Base-by-base conservation (phyloP, 2,113 vertebrate genomes). In the Zonotrichia leucophrys region DNA sequence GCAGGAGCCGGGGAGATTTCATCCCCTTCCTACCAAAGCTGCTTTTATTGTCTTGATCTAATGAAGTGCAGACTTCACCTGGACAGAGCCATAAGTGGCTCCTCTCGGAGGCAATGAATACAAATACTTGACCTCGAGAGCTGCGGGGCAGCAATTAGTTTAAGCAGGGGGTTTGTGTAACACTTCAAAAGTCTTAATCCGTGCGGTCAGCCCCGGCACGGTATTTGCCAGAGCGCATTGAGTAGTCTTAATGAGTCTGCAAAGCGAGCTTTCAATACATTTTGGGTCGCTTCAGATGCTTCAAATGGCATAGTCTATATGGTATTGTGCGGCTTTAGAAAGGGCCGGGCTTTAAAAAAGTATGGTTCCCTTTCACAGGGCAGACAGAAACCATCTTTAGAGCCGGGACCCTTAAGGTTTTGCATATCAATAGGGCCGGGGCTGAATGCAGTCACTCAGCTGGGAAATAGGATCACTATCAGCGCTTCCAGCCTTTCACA, bases 381-480 rank as follows among this genome's bases (percentile, higher is more conserved):
- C 95, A 95, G 97, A 98, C 98, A 98, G 97, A 98, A 95, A 95
- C 97, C 91, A 95, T 94, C 97, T 97, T 97, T 97, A 96, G 97
- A 97, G 97, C 88, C 87, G 78, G 96, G 95, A 93, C 97, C 96
- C 95, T 70, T 4, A 79, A 82, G 77, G 95, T 93, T 98, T 99
- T 98, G 98, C 98, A 99, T 99, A 98, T 99, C 98, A 98, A 98
- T 98, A 96, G 37, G 89, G 96, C 97, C 94, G 92, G 84, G 95
- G 96, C 89, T 98, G 98, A 99, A 98, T 98, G 98, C 96, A 94
- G 94, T 95, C 98, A 98, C 98, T 98, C 98, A 98, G 97, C 98
- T 98, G 98, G 96, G 98, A 98, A 98, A 99, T 98, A 98, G 98
- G 98, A 98, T 98, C 97, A 97, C 97, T 97, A 97, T 98, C 98